Evolutionary conservation across 2,888 invertebrate species (phyloP).

Genomic region (Pseudococcus longispinus): DNA sequence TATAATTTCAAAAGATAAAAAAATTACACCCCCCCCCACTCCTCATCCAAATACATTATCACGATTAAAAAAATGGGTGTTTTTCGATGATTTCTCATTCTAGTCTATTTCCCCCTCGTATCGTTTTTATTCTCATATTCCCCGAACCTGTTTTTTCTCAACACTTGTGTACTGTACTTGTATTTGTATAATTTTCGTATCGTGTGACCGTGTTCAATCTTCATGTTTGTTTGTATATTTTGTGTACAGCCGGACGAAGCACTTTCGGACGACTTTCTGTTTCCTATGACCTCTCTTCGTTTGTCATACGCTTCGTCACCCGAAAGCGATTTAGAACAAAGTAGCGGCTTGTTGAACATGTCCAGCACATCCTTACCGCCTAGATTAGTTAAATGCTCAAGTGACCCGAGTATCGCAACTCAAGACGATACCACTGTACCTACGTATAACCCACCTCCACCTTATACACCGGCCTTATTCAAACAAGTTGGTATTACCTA

Average conservation of each 20-base stretch:
- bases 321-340: slow-evolving; percentile 92
- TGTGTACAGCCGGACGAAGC: slow-evolving; percentile 87
- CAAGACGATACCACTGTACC: slow-evolving; percentile 74
- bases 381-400: slow-evolving; percentile 77
- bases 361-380: slow-evolving; percentile 60
- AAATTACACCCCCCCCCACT: background rate
- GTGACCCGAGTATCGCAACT: slow-evolving; percentile 93
- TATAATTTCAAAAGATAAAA: no score
- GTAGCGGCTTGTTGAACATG: slow-evolving; percentile 62
- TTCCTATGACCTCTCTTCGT: slow-evolving; percentile 95
- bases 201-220: slow-evolving; percentile 59
- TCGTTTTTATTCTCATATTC: background rate
- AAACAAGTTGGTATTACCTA: slow-evolving; percentile 60
- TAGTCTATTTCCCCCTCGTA: background rate
- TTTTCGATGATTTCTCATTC: background rate
- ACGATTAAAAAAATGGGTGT: background rate
- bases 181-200: slow-evolving; percentile 52
- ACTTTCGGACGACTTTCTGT: slow-evolving; percentile 97
- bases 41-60: background rate
- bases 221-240: slow-evolving; percentile 59
- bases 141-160: background rate
- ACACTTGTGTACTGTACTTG: slow-evolving; percentile 1
- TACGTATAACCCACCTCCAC: slow-evolving; percentile 73
- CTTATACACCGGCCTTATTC: slow-evolving; percentile 72
- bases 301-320: slow-evolving; percentile 95